phyloP scores from a whole-genome alignment of 2,797 vertebrate genomes.

The Smutsia temminckii region DNA sequence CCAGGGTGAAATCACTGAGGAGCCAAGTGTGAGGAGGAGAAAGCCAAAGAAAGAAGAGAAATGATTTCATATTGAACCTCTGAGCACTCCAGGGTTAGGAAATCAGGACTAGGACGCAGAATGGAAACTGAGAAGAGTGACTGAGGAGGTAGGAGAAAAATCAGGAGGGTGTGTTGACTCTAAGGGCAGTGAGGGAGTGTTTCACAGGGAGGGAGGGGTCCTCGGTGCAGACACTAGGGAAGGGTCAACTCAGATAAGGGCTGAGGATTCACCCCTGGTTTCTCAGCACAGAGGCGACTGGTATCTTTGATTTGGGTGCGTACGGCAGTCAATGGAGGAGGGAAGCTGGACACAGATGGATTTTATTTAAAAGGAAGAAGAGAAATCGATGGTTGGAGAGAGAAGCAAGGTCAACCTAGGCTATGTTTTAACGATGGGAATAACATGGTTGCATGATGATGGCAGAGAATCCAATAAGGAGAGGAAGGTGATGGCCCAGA shows the following conservation, averaged over 20 bases:
- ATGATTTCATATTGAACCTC: background rate
- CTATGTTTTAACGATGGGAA: background rate
- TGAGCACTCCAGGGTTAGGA: background rate
- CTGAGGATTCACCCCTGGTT: background rate
- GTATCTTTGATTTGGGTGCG: background rate
- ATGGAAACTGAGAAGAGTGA: background rate
- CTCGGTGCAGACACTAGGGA: background rate
- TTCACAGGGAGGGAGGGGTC: background rate
- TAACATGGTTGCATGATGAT: background rate
- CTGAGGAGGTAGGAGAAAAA: background rate
- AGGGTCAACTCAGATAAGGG: background rate
- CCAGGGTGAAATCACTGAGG: background rate
- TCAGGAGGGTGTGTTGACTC: background rate
- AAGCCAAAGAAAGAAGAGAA: background rate
- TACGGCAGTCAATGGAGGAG: background rate
- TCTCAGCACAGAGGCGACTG: background rate
- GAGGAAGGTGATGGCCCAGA: background rate
- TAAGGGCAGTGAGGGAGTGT: background rate
- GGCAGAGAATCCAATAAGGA: background rate
- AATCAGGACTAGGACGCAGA: background rate
- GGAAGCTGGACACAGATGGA: background rate
- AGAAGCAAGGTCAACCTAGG: rapidly evolving
- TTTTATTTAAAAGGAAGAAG: constrained; percentile 8
- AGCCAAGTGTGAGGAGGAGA: background rate
- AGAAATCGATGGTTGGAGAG: background rate